phyloP scores from a whole-genome alignment of 2,888 invertebrate species.

The Perizoma flavofasciatum region DNA sequence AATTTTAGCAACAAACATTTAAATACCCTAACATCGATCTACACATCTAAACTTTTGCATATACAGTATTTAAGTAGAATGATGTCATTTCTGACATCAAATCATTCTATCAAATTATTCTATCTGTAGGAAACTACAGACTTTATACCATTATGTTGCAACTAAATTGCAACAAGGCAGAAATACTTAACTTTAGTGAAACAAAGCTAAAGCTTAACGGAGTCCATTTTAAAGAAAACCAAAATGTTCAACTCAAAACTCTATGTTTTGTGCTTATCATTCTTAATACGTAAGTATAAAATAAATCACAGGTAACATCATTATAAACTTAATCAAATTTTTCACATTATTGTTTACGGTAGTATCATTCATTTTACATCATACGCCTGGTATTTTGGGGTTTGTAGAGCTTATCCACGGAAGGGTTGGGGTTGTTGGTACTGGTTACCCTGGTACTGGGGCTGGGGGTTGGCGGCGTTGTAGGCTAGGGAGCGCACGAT shows the following conservation, averaged over 20 bases:
- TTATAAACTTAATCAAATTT: slow-evolving; percentile 50
- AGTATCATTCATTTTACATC: slow-evolving; percentile 27
- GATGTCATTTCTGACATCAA: too few species aligned
- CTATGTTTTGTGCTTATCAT: slow-evolving; percentile 37
- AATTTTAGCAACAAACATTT: too few species aligned
- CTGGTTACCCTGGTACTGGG: slow-evolving; percentile 48
- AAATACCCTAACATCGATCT: too few species aligned
- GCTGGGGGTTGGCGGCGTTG: slow-evolving; percentile 65
- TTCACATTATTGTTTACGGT: slow-evolving; percentile 45
- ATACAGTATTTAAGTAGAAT: too few species aligned
- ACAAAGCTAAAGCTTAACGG: not conserved
- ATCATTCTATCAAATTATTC: too few species aligned
- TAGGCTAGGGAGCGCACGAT: slow-evolving; percentile 80
- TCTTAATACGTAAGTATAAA: slow-evolving; percentile 46
- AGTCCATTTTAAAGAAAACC: not conserved
- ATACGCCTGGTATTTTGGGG: slow-evolving; percentile 17
- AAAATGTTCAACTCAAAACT: slow-evolving; percentile 9
- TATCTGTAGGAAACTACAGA: too few species aligned
- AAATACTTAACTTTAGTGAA: too few species aligned
- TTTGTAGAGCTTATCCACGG: slow-evolving; percentile 58
- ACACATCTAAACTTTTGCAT: too few species aligned
- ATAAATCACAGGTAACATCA: slow-evolving; percentile 76
- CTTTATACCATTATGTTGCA: too few species aligned
- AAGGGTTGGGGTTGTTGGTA: slow-evolving; percentile 53
- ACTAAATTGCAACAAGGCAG: too few species aligned